phyloP scores from a whole-genome alignment of 2,888 invertebrate species.

The Patella pellucida region DNA sequence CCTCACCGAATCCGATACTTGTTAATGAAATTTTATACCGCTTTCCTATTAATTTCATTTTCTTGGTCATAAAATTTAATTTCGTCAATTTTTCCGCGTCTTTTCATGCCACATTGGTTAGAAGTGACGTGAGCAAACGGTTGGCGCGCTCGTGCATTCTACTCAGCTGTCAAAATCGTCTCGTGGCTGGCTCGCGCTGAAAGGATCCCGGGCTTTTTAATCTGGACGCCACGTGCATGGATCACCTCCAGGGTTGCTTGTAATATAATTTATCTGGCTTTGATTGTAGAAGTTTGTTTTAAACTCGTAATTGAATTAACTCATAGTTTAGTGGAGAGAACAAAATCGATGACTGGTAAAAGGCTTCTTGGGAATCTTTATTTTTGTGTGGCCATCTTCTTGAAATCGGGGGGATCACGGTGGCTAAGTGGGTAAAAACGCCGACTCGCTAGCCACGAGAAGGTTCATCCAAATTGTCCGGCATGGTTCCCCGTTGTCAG shows the following conservation, averaged over 20 bases:
- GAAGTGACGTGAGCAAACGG: slow-evolving; percentile 28
- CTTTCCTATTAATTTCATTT: slow-evolving; percentile 49
- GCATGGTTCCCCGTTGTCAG: too few relatives aligned
- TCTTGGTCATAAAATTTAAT: slow-evolving; percentile 41
- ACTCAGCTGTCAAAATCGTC: slow-evolving; percentile 27
- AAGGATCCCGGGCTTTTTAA: slow-evolving; percentile 14
- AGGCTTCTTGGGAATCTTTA: too few relatives aligned
- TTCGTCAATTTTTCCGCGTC: slow-evolving; percentile 32
- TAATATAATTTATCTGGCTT: slow-evolving; percentile 11
- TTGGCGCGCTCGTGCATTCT: slow-evolving; percentile 24
- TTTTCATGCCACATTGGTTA: slow-evolving; percentile 37
- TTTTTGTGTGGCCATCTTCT: too few relatives aligned
- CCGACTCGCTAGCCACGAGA: too few relatives aligned
- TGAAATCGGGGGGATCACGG: too few relatives aligned
- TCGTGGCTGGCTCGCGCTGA: slow-evolving; percentile 19
- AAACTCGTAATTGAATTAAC: background rate
- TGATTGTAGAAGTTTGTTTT: slow-evolving; percentile 3
- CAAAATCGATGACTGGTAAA: too few relatives aligned
- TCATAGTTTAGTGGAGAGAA: background rate
- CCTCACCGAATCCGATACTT: slow-evolving; percentile 35
- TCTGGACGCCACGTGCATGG: background rate
- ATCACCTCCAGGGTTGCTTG: background rate
- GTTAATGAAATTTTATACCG: slow-evolving; percentile 49
- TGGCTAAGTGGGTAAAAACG: too few relatives aligned
- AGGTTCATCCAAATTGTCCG: too few relatives aligned